A percentile compares a stretch with the other conserved stretches of the same genome.
phyloP scores from a whole-genome alignment of 2,797 vertebrate species.

The Euthynnus affinis region DNA sequence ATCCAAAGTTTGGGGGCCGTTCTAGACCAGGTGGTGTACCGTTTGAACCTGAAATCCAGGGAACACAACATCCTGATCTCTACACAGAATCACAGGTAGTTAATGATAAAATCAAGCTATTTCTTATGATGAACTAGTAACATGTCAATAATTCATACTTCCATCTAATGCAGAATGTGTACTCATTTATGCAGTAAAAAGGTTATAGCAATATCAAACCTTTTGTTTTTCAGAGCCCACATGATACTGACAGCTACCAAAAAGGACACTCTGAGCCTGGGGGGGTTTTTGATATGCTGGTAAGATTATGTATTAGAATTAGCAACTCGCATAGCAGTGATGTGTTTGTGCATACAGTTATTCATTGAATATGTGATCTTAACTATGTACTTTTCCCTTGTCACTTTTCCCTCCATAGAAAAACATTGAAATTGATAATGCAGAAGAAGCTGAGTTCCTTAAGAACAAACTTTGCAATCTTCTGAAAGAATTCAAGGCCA shows the following conservation, averaged over 20 bases:
- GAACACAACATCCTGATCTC: constrained; percentile 32
- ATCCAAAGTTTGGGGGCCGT: constrained; percentile 30
- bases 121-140: constrained; percentile 7
- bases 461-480: constrained; percentile 84
- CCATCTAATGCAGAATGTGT: background rate
- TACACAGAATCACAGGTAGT: constrained; percentile 65
- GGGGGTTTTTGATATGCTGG: constrained; percentile 81
- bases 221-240: constrained; percentile 53
- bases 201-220: background rate
- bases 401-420: constrained; percentile 66
- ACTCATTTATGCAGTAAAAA: background rate
- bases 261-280: constrained; percentile 50
- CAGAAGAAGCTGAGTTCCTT: constrained; percentile 85
- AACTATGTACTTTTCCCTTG: background rate
- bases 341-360: background rate
- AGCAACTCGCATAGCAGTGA: background rate
- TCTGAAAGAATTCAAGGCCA: constrained; percentile 85
- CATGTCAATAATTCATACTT: background rate
- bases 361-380: background rate
- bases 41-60: constrained; percentile 31
- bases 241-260: constrained; percentile 44
- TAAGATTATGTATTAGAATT: constrained; percentile 55
- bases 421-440: constrained; percentile 84
- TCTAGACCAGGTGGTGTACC: constrained; percentile 4
- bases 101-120: background rate